Percentiles rank a stretch among this genome's conserved stretches.
phyloP scores from a whole-genome alignment of 2,797 vertebrate species.

The Squalus acanthias region DNA sequence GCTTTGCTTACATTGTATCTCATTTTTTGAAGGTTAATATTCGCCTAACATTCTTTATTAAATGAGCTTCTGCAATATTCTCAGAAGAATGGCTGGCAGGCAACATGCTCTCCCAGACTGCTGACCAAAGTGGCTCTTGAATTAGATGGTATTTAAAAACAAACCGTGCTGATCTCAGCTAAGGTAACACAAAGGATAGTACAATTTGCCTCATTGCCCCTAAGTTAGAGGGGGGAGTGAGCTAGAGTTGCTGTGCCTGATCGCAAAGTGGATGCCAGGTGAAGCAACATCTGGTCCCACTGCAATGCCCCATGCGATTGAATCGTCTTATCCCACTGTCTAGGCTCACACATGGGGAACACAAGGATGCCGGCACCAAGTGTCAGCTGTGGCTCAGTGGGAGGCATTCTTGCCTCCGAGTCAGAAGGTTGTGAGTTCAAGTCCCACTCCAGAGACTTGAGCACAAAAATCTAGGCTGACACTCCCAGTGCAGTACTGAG shows the following conservation, averaged over 20 bases:
- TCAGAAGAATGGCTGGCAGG: not conserved
- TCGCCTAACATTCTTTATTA: not conserved
- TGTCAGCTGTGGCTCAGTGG: too few relatives aligned
- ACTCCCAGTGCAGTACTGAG: too few relatives aligned
- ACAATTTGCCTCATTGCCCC: not conserved
- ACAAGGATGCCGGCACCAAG: not conserved
- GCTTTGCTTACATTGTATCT: not conserved
- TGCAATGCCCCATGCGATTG: not conserved
- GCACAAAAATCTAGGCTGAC: too few relatives aligned
- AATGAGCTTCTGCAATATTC: not conserved
- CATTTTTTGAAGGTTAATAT: not conserved
- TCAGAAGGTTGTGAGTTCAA: too few relatives aligned
- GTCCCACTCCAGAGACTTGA: too few relatives aligned
- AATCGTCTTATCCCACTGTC: not conserved
- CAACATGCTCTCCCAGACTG: not conserved
- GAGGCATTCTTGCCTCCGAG: too few relatives aligned
- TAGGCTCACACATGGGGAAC: too few relatives aligned
- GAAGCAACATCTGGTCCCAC: not conserved
- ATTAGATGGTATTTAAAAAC: not conserved
- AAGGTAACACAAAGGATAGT: not conserved
- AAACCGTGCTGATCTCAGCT: not conserved
- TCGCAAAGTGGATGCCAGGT: not conserved
- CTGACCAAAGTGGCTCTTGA: not conserved
- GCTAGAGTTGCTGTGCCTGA: not conserved
- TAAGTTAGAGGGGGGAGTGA: not conserved